Evolutionary conservation across 2,113 vertebrate genomes (phyloP).

Genomic region (Callipepla squamata): DNA sequence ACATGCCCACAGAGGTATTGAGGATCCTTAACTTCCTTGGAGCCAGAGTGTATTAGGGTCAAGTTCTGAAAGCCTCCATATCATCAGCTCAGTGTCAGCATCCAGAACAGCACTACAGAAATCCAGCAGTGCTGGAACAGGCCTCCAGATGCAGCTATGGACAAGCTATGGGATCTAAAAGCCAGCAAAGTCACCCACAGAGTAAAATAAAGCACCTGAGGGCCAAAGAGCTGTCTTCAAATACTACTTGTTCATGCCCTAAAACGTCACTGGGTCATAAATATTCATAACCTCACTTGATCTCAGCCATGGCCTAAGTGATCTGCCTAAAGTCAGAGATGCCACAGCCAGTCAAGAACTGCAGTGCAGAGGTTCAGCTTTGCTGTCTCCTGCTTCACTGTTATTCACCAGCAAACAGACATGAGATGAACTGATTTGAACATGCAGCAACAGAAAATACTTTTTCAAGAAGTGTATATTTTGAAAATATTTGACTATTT

Average conservation of each 20-base stretch:
- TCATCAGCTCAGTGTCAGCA: neutral
- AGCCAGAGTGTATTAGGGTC: neutral
- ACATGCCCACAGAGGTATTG: neutral
- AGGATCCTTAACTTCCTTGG: neutral
- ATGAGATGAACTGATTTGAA: neutral
- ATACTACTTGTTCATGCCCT: neutral
- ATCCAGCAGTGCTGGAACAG: neutral
- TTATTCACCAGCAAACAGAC: neutral
- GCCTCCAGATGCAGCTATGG: neutral
- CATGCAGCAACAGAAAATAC: neutral
- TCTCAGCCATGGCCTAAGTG: neutral
- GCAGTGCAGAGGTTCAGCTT: neutral
- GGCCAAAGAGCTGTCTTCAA: neutral
- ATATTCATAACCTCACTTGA: neutral
- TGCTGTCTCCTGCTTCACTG: neutral
- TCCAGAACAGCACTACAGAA: neutral
- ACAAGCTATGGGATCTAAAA: neutral
- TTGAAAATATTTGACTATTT: neutral
- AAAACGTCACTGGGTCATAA: neutral
- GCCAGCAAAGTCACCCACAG: neutral
- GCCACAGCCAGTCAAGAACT: neutral
- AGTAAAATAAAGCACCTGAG: neutral
- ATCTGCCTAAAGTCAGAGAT: neutral
- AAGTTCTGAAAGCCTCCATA: neutral
- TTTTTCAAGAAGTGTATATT: neutral